phyloP scores from a whole-genome alignment of 2,888 invertebrate genomes.

The Erpobdella octoculata region DNA sequence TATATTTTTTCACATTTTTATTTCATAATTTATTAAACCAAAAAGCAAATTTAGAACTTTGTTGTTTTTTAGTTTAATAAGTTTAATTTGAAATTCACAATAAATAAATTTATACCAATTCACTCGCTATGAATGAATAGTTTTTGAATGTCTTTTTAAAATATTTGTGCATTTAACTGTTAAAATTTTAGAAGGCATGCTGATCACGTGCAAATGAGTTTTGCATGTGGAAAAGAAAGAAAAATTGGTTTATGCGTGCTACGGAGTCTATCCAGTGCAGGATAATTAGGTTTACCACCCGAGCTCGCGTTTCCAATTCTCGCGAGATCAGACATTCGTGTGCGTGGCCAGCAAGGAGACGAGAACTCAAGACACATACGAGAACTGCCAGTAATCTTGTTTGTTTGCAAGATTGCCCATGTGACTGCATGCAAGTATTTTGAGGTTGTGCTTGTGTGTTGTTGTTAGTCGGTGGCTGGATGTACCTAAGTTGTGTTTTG shows the following conservation, averaged over 20 bases:
- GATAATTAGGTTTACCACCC: conserved; percentile 12
- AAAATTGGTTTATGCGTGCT: conserved; percentile 9
- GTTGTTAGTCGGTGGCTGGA: neutral
- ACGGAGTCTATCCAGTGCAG: neutral
- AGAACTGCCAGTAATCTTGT: conserved; percentile 7
- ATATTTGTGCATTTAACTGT: too few relatives aligned
- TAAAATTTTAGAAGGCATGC: too few relatives aligned
- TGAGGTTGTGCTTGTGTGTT: neutral
- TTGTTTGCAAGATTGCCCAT: too few relatives aligned
- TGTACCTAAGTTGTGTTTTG: too few relatives aligned
- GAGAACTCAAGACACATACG: conserved; percentile 4
- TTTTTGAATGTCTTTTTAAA: too few relatives aligned
- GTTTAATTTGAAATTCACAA: too few relatives aligned
- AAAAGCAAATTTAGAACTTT: too few relatives aligned
- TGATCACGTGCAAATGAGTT: neutral
- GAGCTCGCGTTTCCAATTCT: conserved; percentile 4
- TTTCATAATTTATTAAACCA: too few relatives aligned
- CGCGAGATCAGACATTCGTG: conserved; percentile 5
- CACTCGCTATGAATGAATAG: too few relatives aligned
- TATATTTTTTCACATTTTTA: too few relatives aligned
- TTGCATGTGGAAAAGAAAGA: neutral
- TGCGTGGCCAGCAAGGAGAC: neutral
- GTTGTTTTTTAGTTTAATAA: too few relatives aligned
- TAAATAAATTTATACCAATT: too few relatives aligned
- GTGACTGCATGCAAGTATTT: neutral